Evolutionary conservation across 2,888 invertebrate species (phyloP), one percentile per base, ranked within the genome.

Genomic region (Alcis repandata): DNA sequence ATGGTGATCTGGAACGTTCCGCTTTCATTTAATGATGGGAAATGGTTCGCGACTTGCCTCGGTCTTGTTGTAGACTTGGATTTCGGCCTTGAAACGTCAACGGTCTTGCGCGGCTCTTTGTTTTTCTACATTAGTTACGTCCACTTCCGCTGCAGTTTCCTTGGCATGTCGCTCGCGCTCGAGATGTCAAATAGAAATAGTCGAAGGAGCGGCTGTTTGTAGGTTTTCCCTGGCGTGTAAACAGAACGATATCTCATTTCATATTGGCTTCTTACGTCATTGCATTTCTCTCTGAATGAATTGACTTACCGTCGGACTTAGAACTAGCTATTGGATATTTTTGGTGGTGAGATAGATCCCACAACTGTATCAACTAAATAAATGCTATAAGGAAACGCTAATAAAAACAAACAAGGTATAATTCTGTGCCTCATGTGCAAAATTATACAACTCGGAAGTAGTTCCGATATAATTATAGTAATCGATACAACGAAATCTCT

Each of bases 1-100:
- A 54, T 49, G 49, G 58, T 20, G 41, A 59, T 40, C 57, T 51
- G 48, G 36, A 60, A 32, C 48, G 63, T 48, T 59, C 48, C 48
- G 58, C 33, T 20, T 61, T 38, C 20, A 38, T 45, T 58, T 36
- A 32, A 57, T 52, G 48, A 15, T 8, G 40, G 54, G 41, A 38
- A 36, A 10, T 51, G 19, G 13, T 43, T 43, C 4, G 43, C 19
- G 3, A 19, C 11, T 11, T 43, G 10, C 6, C 3, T 15, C 19
- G 38, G 1, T 38, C 38, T n/a, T 19, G 17, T 1, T 1, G 9
- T 15, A 17, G 9, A 9, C 9, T 13, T 17, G 8, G 2, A 3
- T n/a, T 2, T 41, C 17, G 41, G 41, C 27, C 27, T 27, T 27
- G 27, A 27, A 27, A 27, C 6, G 27, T 27, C 43, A 43, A n/a